Evolutionary conservation across 2,797 vertebrate species (phyloP).

Genomic region (Malurus leucopterus): DNA sequence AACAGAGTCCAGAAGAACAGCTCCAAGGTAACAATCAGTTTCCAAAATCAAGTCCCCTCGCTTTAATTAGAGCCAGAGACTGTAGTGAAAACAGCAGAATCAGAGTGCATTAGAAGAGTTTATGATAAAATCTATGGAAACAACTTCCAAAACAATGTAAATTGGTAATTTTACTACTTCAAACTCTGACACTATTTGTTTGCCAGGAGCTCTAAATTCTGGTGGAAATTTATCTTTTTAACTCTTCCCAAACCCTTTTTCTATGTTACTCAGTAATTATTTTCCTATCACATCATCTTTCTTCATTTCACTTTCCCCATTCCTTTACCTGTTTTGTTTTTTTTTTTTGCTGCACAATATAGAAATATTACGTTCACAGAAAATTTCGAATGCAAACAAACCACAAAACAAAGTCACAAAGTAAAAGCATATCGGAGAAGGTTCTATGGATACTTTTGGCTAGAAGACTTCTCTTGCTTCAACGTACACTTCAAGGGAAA

Average conservation of each 20-base stretch:
- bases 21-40: slow-evolving; percentile 10
- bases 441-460: background rate
- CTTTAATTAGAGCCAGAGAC: slow-evolving; percentile 9
- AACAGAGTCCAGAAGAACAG: slow-evolving; percentile 22
- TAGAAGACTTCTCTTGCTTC: background rate
- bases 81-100: background rate
- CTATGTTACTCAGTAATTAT: background rate
- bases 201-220: background rate
- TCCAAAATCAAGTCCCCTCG: background rate
- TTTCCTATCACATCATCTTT: background rate
- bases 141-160: background rate
- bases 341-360: background rate
- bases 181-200: background rate
- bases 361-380: background rate
- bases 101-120: background rate
- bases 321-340: background rate
- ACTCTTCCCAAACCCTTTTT: background rate
- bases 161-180: background rate
- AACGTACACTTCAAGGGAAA: background rate
- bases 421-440: background rate
- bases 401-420: background rate
- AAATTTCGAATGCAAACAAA: background rate
- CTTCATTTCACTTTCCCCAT: background rate
- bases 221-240: background rate
- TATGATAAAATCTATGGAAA: slow-evolving; percentile 1